Evolutionary conservation across 2,113 vertebrate genomes (phyloP).

Genomic region (Puffinus mauretanicus): DNA sequence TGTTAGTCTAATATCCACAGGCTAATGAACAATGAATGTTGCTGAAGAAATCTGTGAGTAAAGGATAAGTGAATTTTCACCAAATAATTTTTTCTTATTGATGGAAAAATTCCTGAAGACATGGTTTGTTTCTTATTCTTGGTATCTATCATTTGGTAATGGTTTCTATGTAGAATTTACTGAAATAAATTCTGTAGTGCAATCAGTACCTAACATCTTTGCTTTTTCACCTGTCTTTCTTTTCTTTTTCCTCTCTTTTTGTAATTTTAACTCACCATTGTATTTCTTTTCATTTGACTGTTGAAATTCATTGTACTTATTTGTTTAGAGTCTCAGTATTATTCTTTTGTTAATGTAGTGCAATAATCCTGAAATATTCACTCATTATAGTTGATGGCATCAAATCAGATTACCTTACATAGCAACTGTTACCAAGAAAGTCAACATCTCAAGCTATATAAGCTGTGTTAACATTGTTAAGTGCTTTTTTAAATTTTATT

Average conservation of each 20-base stretch:
- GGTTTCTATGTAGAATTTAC: background rate
- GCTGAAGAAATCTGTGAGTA: background rate
- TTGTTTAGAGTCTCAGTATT: slow-evolving; percentile 61
- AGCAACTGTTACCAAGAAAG: slow-evolving; percentile 71
- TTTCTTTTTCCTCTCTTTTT: background rate
- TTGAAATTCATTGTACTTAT: slow-evolving; percentile 48
- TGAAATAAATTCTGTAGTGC: background rate
- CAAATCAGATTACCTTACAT: slow-evolving; percentile 69
- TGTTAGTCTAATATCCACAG: background rate
- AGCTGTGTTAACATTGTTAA: slow-evolving; percentile 61
- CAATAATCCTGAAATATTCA: slow-evolving; percentile 59
- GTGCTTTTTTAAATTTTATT: slow-evolving; percentile 43
- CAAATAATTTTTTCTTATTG: background rate
- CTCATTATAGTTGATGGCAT: slow-evolving; percentile 64
- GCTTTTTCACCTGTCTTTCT: background rate
- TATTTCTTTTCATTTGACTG: slow-evolving; percentile 14
- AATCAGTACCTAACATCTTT: background rate
- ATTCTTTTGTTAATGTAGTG: slow-evolving; percentile 37
- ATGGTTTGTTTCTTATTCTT: slow-evolving; percentile 6
- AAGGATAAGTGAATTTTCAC: background rate
- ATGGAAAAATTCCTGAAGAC: background rate
- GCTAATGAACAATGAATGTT: background rate
- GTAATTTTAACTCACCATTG: background rate
- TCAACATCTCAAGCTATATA: slow-evolving; percentile 66
- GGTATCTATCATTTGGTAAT: background rate